Evolutionary conservation across 2,797 vertebrate genomes (phyloP), one percentile per base, ranked within the genome.

Genomic region (Syngnathus acus): DNA sequence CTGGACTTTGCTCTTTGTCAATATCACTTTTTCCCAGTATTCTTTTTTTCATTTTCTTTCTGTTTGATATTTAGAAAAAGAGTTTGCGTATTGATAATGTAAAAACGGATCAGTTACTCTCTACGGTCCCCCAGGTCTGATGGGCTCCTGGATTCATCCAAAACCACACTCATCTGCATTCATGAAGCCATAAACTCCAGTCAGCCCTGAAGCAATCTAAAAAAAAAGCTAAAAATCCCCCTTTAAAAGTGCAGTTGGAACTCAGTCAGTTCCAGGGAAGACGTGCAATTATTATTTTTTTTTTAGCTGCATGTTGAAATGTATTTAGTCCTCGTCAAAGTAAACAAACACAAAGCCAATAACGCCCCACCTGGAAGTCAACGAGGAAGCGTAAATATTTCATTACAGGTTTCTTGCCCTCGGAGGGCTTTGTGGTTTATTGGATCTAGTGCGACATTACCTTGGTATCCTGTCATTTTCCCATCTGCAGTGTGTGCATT

Each of bases 351-450:
- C 6, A 1, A 9, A 37, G 32, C 55, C 32, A 32, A 37, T 37
- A 37, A 37, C 14, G 14, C 14, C 55, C 55, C 6, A 61, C 39
- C 39, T 61, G 70, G 64, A 66, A 67, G 64, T 73, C 80, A 76
- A 85, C 75, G 70, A 78, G 83, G 83, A 85, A 84, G 75, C 80
- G 68, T 57, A 74, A 83, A 80, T 75, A 72, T 83, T 87, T 78
- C 80, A 78, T 26, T 6, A 23, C 80, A 66, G 77, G 78, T 81
- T 84, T 79, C 79, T 86, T 82, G 82, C 81, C 80, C 82, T 79
- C 81, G 62, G 86, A 79, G 80, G 84, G 88, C 80, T 80, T 78
- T 51, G n/a, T 86, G 82, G 66, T 91, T 89, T 88, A 87, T 83
- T 85, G 74, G 84, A 82, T 84, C 76, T 76, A 70, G 78, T 38